These are phyloP conservation scores for Leucoraja ocellata DNA, from an alignment of 2,797 vertebrate species.

Conservation along the genomic window DNA sequence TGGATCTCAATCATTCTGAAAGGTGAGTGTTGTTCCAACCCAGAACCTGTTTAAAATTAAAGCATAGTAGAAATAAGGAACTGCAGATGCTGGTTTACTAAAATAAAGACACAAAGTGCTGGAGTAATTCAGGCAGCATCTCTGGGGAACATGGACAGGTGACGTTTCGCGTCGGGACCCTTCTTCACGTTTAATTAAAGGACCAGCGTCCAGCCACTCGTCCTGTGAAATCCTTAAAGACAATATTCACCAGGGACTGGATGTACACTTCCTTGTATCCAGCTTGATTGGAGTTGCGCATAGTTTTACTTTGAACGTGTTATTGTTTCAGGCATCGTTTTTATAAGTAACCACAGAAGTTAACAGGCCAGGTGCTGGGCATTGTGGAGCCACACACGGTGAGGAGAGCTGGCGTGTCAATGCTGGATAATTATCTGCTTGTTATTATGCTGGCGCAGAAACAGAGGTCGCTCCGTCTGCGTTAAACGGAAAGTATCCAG, in stretches of 20 bases:
- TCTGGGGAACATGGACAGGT: too few relatives aligned
- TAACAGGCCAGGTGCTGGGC: background rate
- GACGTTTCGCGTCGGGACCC: too few relatives aligned
- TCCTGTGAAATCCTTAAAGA: background rate
- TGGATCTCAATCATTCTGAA: background rate
- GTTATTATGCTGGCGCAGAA: background rate
- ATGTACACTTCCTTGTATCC: background rate
- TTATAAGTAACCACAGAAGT: background rate
- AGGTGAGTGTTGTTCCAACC: background rate
- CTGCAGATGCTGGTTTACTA: too few relatives aligned
- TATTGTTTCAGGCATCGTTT: background rate
- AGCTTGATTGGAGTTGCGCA: background rate
- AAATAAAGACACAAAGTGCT: too few relatives aligned
- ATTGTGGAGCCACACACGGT: background rate
- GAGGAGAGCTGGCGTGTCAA: background rate
- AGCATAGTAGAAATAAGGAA: too few relatives aligned
- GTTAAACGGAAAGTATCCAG: background rate
- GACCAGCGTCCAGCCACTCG: too few relatives aligned
- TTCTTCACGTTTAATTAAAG: background rate
- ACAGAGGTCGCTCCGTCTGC: background rate
- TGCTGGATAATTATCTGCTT: background rate
- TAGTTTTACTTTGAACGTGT: background rate
- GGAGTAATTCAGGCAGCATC: too few relatives aligned
- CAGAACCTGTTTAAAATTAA: background rate
- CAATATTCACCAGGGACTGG: background rate